Base-by-base conservation (phyloP, 2,113 vertebrate genomes). In the Mixornis gularis region DNA sequence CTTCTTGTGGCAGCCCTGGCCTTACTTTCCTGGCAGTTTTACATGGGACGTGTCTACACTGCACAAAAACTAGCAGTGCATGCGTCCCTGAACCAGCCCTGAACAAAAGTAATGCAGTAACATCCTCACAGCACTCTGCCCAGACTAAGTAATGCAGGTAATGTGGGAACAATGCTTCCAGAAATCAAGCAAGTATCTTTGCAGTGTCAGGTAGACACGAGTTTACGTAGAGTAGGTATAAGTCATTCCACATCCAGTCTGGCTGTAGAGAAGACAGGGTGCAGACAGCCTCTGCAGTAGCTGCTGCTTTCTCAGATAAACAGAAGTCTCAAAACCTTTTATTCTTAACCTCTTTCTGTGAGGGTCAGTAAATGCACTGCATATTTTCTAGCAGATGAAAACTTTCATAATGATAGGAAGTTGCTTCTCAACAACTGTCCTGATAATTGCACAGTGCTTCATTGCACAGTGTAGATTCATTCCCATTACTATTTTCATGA, bases 31-130 rank as follows among this genome's bases (percentile, higher is more conserved):
- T 53, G 64, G 76, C 38, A 32, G 36, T 79, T 74, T 27, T 3
- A 56, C 18, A 40, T 7, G 8, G 30, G 13, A n/a, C 3, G 4
- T 17, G 2, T 41, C 38, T 41, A 10, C 0, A 0, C 22, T n/a
- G 59, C 59, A 77, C 55, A 53, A 52, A 83, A 20, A 27, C 77
- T 5, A 56, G 63, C 30, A 18, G 32, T 2, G 13, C 7, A 0
- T 7, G 17, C 64, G 26, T 34, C 46, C 55, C 69, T 38, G 26
- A 77, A 25, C 22, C 68, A 69, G 46, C 15, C 15, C 41, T 15
- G 14, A 38, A 30, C 59, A 46, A 64, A 65, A 58, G 48, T 29
- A 38, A 21, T 8, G 29, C 49, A 53, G 16, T n/a, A 44, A 13
- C 14, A 29, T 17, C 22, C 48, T 43, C 60, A 58, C 51, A 80